Evolutionary conservation across 2,113 vertebrate genomes (phyloP), one percentile per base, ranked within the genome.

Genomic region (Galemys pyrenaicus): DNA sequence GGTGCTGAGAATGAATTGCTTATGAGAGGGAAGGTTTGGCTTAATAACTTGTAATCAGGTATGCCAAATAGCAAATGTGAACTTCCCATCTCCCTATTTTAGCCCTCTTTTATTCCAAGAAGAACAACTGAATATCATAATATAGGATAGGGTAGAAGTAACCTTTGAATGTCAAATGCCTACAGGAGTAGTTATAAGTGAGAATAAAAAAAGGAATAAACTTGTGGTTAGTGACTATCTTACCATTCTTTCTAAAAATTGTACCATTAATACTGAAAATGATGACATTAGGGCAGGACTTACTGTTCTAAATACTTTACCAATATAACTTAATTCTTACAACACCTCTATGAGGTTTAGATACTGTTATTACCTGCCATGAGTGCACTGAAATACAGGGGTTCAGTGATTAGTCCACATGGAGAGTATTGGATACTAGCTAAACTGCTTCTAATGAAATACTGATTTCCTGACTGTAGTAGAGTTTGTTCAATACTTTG

Each of bases 41-140:
- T 97, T 98, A 97, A 97, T 94, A 96, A 97, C 90, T 95, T 92
- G 95, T 91, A 96, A 97, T 95, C 87, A 95, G 78, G 79, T 94
- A 89, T 93, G 92, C 87, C 94, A 92, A 82, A 65, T 0, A 75
- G 83, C 39, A 77, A 77, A 1, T 79, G 24, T 74, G 88, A 97
- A 84, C 68, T 92, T 97, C 32, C 5, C 75, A 65, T 84, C 96
- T 89, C 70, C 86, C 95, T 96, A 67, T 81, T 96, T 96, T 88
- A 96, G 92, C 49, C 19, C 68, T 64, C 26, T 86, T 22, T 93
- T 62, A 77, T 89, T 44, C 86, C 85, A 96, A 71, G 49, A 83
- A 92, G 54, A 94, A 93, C 77, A 93, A 91, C 46, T 39, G 74
- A 87, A 67, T 96, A 95, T 39, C 51, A 92, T 74, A 82, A 54